phyloP scores from a whole-genome alignment of 2,113 vertebrate species.

The Ramphastos sulfuratus region DNA sequence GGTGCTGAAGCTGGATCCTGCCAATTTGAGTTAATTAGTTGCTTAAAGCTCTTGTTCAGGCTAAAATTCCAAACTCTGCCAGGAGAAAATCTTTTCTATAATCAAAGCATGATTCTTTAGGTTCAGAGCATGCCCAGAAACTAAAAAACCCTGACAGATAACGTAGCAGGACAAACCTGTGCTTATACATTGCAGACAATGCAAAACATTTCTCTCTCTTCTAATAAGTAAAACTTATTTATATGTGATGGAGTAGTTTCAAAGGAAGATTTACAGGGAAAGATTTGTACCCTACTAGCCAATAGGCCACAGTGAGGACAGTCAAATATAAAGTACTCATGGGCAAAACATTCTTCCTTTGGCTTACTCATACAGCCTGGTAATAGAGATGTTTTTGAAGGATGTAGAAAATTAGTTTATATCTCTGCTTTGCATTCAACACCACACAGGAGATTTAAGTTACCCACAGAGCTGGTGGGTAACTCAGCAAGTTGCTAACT shows the following conservation, averaged over 20 bases:
- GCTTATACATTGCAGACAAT: rapidly evolving
- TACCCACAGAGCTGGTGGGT: not conserved
- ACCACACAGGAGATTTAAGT: not conserved
- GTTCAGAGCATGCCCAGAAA: not conserved
- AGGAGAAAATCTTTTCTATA: not conserved
- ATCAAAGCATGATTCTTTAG: not conserved
- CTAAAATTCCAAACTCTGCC: not conserved
- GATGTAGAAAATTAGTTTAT: not conserved
- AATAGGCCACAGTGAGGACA: not conserved
- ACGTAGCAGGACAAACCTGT: not conserved
- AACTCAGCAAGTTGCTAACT: not conserved
- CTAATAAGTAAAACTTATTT: not conserved
- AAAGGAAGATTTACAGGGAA: not conserved
- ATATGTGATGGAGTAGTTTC: not conserved
- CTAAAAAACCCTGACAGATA: not conserved
- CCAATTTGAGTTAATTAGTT: not conserved
- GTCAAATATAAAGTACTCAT: not conserved
- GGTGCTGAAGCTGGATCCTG: not conserved
- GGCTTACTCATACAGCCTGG: not conserved
- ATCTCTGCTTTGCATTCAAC: not conserved
- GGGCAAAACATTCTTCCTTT: not conserved
- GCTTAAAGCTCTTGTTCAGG: not conserved
- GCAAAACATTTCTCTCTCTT: not conserved
- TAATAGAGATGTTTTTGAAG: not conserved
- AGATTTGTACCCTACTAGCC: not conserved